Evolutionary conservation across 2,113 vertebrate genomes (phyloP).

Genomic region (Scomber japonicus): DNA sequence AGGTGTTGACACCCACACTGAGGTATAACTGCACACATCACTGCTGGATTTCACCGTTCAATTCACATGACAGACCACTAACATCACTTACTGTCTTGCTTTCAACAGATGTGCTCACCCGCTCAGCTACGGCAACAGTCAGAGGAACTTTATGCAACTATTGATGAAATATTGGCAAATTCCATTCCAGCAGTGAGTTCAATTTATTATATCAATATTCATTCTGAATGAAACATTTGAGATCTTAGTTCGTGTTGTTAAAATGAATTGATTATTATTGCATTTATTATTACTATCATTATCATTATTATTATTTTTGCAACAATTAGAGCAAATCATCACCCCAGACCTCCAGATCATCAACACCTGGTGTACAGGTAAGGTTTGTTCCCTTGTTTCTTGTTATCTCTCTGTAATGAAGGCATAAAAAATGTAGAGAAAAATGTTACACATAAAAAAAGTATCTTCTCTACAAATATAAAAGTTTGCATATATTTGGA

Average conservation of each 20-base stretch:
- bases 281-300: no score
- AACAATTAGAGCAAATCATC: constrained; percentile 75
- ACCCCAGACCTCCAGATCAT: constrained; percentile 79
- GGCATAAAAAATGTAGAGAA: no score
- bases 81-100: constrained; percentile 29
- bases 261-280: not conserved
- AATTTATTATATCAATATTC: not conserved
- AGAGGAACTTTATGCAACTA: constrained; percentile 92
- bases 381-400: not conserved
- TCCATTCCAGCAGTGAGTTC: constrained; percentile 86
- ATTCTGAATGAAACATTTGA: not conserved
- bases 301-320: not conserved
- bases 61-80: not conserved
- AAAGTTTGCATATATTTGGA: no score
- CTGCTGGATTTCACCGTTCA: not conserved
- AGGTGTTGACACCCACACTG: constrained; percentile 80
- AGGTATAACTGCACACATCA: constrained; percentile 81
- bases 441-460: no score
- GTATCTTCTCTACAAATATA: no score
- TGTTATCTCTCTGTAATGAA: no score
- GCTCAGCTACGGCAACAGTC: constrained; percentile 93
- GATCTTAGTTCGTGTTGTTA: not conserved
- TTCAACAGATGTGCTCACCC: constrained; percentile 91
- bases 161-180: constrained; percentile 92
- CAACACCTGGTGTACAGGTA: constrained; percentile 83